Evolutionary conservation across 2,113 vertebrate species (phyloP).

Genomic region (Eolophus roseicapilla): DNA sequence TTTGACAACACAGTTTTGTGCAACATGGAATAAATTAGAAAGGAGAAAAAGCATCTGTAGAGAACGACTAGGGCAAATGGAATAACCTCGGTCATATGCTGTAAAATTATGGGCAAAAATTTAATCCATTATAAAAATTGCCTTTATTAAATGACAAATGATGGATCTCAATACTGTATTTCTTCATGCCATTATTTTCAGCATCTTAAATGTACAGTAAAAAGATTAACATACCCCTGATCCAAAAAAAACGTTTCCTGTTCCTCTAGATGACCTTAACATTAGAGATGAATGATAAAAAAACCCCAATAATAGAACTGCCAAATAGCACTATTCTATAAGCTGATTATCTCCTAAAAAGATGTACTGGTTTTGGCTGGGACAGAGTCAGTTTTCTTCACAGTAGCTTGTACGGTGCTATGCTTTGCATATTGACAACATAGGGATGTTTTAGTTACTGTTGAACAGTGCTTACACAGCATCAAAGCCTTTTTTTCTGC

Average conservation of each 20-base stretch:
- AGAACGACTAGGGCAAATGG: neutral
- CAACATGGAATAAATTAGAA: neutral
- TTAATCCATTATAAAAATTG: neutral
- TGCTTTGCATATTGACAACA: neutral
- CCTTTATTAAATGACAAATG: neutral
- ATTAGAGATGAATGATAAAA: neutral
- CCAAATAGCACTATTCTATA: neutral
- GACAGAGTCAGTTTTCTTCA: neutral
- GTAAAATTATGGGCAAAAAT: neutral
- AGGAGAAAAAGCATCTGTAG: neutral
- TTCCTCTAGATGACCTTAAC: neutral
- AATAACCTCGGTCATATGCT: neutral
- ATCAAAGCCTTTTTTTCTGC: neutral
- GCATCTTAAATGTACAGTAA: neutral
- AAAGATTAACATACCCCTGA: neutral
- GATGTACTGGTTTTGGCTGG: neutral
- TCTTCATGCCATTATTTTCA: neutral
- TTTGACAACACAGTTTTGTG: neutral
- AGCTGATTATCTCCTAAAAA: neutral
- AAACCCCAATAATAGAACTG: neutral
- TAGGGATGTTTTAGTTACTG: neutral
- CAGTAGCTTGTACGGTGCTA: neutral
- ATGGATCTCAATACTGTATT: neutral
- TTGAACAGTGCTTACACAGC: neutral
- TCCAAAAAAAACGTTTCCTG: fast-evolving